Percentiles rank a stretch among this genome's conserved stretches.
Evolutionary conservation across 1,140 invertebrate species (phyloP).

Genomic region (Watersipora subatra): DNA sequence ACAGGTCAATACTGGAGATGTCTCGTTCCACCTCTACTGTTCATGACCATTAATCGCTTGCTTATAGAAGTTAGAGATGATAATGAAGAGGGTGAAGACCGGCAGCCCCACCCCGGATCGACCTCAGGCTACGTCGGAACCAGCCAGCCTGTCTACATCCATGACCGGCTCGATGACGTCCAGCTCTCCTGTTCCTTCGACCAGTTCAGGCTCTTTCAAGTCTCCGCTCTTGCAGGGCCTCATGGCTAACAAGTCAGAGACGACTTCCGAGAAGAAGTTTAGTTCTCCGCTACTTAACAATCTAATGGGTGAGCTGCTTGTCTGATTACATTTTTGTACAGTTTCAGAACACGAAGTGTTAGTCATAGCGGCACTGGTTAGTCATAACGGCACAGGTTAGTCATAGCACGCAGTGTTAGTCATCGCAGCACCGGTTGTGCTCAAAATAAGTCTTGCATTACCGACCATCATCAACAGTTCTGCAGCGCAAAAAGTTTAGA

Average conservation of each 20-base stretch:
- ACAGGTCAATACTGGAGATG: too few relatives aligned
- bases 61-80: conserved; percentile 31
- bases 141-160: background rate
- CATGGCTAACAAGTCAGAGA: background rate
- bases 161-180: background rate
- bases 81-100: conserved; percentile 34
- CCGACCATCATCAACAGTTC: too few relatives aligned
- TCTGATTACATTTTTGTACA: too few relatives aligned
- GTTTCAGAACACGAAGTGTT: too few relatives aligned
- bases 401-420: too few relatives aligned
- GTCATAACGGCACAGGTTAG: too few relatives aligned
- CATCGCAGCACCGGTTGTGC: too few relatives aligned
- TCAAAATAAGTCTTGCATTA: too few relatives aligned
- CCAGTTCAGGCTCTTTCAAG: background rate
- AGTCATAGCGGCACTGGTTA: too few relatives aligned
- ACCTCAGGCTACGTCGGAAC: background rate
- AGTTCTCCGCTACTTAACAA: background rate
- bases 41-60: too few relatives aligned
- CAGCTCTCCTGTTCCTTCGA: background rate
- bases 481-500: too few relatives aligned
- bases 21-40: too few relatives aligned
- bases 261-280: background rate
- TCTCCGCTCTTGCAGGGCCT: background rate
- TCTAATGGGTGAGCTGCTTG: background rate
- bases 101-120: conserved; percentile 11